phyloP scores from a whole-genome alignment of 2,888 invertebrate genomes.

The Drosophila diplacantha region DNA sequence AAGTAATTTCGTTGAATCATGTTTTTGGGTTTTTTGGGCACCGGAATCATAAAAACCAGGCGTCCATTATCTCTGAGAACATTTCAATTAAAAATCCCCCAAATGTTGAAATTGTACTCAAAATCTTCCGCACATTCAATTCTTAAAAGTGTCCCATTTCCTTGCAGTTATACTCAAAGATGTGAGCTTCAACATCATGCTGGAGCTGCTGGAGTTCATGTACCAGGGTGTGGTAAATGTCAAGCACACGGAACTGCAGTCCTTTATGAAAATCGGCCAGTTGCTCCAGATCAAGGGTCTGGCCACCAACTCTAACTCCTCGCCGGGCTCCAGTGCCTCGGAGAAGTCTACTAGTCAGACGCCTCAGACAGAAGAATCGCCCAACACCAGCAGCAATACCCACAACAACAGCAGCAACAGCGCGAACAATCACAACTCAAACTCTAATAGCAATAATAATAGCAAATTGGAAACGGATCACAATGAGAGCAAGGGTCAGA shows the following conservation, averaged over 20 bases:
- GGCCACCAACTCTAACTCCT: slow-evolving; percentile 74
- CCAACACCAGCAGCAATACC: slow-evolving; percentile 40
- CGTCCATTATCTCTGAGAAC: neutral
- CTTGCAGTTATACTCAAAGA: slow-evolving; percentile 79
- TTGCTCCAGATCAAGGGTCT: slow-evolving; percentile 78
- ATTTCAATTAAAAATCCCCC: slow-evolving; percentile 1
- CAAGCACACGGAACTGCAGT: slow-evolving; percentile 78
- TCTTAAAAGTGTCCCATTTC: neutral
- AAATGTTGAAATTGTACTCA: neutral
- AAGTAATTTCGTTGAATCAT: slow-evolving; percentile 23
- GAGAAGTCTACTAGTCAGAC: slow-evolving; percentile 70
- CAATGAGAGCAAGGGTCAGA: slow-evolving; percentile 45
- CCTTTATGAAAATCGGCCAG: slow-evolving; percentile 79
- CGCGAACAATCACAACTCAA: slow-evolving; percentile 40
- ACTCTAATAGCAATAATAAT: slow-evolving; percentile 27
- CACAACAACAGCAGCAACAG: slow-evolving; percentile 27
- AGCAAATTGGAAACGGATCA: slow-evolving; percentile 49
- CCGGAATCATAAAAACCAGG: neutral
- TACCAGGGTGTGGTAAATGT: slow-evolving; percentile 81
- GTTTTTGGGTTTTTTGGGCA: slow-evolving; percentile 6
- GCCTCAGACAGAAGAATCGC: slow-evolving; percentile 48
- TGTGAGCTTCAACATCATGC: slow-evolving; percentile 80
- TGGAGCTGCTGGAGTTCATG: slow-evolving; percentile 81
- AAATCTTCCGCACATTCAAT: slow-evolving; percentile 1
- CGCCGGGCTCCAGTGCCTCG: slow-evolving; percentile 62